Evolutionary conservation across 2,797 vertebrate species (phyloP).

Genomic region (Trachops cirrhosus): DNA sequence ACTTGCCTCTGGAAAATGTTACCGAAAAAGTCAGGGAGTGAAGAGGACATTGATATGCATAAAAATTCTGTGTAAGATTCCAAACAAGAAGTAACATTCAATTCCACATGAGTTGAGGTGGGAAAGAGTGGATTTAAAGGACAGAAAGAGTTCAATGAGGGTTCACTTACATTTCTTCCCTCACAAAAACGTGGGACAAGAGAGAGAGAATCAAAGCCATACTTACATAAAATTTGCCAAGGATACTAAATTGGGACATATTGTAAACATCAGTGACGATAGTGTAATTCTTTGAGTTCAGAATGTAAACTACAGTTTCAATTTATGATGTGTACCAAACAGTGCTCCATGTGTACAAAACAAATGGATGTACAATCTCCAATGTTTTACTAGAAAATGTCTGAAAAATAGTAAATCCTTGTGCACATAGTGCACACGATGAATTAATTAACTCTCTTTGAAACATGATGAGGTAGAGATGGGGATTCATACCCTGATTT

Average conservation of each 20-base stretch:
- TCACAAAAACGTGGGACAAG: slow-evolving; percentile 56
- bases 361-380: slow-evolving; percentile 65
- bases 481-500: slow-evolving; percentile 51
- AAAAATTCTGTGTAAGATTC: slow-evolving; percentile 31
- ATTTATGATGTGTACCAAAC: slow-evolving; percentile 75
- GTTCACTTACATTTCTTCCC: slow-evolving; percentile 69
- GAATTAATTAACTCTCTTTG: slow-evolving; percentile 74
- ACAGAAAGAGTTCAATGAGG: slow-evolving; percentile 65
- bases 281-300: slow-evolving; percentile 71
- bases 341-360: slow-evolving; percentile 70
- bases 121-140: slow-evolving; percentile 65
- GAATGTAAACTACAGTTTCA: slow-evolving; percentile 73
- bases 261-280: slow-evolving; percentile 70
- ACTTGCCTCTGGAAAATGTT: slow-evolving; percentile 39
- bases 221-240: slow-evolving; percentile 71
- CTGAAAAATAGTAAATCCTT: slow-evolving; percentile 72
- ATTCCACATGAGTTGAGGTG: slow-evolving; percentile 68
- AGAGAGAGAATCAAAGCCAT: slow-evolving; percentile 69
- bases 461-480: slow-evolving; percentile 67
- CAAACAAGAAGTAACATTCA: slow-evolving; percentile 50
- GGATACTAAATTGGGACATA: slow-evolving; percentile 71
- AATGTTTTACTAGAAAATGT: slow-evolving; percentile 73
- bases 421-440: slow-evolving; percentile 64
- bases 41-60: slow-evolving; percentile 14
- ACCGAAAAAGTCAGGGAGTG: slow-evolving; percentile 16